phyloP scores from a whole-genome alignment of 2,888 invertebrate genomes.

The Agrotis ipsilon region DNA sequence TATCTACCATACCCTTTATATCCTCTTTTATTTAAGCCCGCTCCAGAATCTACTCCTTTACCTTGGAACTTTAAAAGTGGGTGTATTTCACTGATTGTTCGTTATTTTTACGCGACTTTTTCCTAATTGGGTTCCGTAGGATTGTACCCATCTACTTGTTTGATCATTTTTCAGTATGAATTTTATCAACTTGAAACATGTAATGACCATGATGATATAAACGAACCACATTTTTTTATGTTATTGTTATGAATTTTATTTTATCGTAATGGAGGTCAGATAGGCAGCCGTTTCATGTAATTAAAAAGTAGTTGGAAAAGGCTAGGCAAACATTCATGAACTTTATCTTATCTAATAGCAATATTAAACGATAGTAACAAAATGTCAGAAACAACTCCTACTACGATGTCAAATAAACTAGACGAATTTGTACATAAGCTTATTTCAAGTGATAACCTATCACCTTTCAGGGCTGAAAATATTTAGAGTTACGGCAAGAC shows the following conservation, averaged over 20 bases:
- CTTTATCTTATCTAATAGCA: neutral
- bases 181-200: too few species aligned
- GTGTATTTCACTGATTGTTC: conserved; percentile 15
- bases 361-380: neutral
- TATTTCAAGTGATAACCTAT: conserved; percentile 18
- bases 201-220: too few species aligned
- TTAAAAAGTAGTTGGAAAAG: too few species aligned
- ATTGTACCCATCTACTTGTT: too few species aligned
- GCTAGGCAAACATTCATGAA: neutral
- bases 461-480: conserved; percentile 4
- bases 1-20: conserved; percentile 75
- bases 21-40: conserved; percentile 71
- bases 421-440: neutral
- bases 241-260: too few species aligned
- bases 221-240: too few species aligned
- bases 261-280: too few species aligned
- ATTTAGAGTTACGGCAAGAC: neutral
- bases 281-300: too few species aligned
- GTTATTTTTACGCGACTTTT: neutral
- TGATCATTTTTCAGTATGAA: too few species aligned
- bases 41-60: conserved; percentile 61
- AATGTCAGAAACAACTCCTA: conserved; percentile 1
- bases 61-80: conserved; percentile 33
- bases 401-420: neutral
- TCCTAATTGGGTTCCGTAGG: neutral